Conservation (phyloP, 2,888 invertebrate species). For the Macrosiphum euphorbiae region DNA sequence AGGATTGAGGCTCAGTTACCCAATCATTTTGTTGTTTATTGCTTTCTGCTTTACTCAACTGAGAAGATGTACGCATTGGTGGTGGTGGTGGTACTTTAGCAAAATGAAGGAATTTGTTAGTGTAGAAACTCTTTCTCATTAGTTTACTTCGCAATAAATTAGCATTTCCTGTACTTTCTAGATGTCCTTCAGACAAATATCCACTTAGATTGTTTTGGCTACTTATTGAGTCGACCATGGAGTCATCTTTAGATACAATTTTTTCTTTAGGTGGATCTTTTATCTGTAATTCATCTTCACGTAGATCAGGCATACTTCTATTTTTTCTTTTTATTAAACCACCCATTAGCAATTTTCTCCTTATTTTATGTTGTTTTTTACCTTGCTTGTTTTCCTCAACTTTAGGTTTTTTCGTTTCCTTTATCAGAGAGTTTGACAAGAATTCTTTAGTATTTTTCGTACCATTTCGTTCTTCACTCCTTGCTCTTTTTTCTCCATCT, state of each 20-base stretch:
- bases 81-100: constrained; percentile 89
- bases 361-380: constrained; percentile 91
- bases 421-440: constrained; percentile 76
- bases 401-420: constrained; percentile 72
- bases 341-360: constrained; percentile 89
- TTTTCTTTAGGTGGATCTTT: constrained; percentile 68
- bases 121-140: constrained; percentile 91
- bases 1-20: constrained; percentile 74
- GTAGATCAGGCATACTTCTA: constrained; percentile 91
- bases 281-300: constrained; percentile 77
- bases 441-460: constrained; percentile 80
- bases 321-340: constrained; percentile 90
- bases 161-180: constrained; percentile 84
- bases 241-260: constrained; percentile 75
- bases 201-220: constrained; percentile 76
- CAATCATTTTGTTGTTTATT: constrained; percentile 69
- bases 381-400: constrained; percentile 77
- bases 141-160: constrained; percentile 87
- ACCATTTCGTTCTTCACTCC: constrained; percentile 85
- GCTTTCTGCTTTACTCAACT: constrained; percentile 77
- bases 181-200: constrained; percentile 88
- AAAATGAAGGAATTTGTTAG: constrained; percentile 84
- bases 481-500: constrained; percentile 81
- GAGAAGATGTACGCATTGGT: constrained; percentile 87
- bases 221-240: constrained; percentile 75